phyloP scores from a whole-genome alignment of 2,797 vertebrate species.

The Micrastur ruficollis region DNA sequence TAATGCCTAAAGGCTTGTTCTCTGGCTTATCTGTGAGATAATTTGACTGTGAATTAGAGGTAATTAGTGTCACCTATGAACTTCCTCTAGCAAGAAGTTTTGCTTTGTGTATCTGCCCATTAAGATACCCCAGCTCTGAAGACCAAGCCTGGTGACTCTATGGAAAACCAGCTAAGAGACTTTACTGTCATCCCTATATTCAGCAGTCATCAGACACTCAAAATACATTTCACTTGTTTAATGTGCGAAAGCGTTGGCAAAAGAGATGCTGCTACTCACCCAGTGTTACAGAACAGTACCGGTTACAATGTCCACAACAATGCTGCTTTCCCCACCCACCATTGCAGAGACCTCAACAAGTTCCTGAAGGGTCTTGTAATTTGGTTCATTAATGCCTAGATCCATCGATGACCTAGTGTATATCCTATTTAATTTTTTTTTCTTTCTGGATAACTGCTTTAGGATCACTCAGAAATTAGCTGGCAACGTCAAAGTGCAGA shows the following conservation, averaged over 20 bases:
- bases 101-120: neutral
- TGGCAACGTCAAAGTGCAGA: conserved; percentile 38
- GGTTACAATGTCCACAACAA: neutral
- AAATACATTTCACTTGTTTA: neutral
- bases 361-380: neutral
- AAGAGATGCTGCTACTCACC: neutral
- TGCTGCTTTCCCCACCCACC: neutral
- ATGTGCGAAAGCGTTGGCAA: neutral
- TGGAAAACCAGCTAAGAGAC: neutral
- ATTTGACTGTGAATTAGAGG: neutral
- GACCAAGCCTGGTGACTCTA: neutral
- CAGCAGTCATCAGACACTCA: neutral
- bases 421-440: neutral
- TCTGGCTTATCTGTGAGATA: neutral
- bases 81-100: neutral
- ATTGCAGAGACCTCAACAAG: neutral
- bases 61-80: neutral
- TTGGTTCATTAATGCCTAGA: neutral
- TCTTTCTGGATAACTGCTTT: neutral
- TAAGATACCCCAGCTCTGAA: neutral
- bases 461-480: conserved; percentile 41
- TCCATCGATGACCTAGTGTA: neutral
- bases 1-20: neutral
- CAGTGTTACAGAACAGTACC: neutral
- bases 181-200: neutral